A percentile compares a stretch with the other conserved stretches of the same genome.
Conservation (phyloP, 64 coral and sea anemone genomes). For the Acropora tenuis region DNA sequence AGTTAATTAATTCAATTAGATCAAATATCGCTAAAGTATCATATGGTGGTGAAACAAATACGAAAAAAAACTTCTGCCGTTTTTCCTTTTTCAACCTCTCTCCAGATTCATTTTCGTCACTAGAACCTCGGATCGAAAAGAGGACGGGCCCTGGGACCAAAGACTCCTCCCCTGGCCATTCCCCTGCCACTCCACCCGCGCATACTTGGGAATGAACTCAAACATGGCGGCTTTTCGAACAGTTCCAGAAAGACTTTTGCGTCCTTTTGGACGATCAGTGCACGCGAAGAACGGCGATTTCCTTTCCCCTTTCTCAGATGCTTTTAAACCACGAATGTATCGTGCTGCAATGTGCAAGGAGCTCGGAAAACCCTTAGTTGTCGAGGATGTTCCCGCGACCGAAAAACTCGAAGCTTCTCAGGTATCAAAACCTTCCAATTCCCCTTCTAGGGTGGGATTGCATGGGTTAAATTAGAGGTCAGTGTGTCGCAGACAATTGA, state of each 20-base stretch:
- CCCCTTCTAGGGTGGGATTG: too few relatives aligned
- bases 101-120: too few relatives aligned
- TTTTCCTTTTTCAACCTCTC: too few relatives aligned
- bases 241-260: conserved; percentile 83
- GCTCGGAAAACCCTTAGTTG: conserved; percentile 71
- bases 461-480: too few relatives aligned
- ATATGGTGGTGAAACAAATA: too few relatives aligned
- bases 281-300: conserved; percentile 38
- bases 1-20: neutral
- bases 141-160: too few relatives aligned
- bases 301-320: neutral
- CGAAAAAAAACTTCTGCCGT: too few relatives aligned
- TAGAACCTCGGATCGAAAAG: too few relatives aligned
- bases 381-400: conserved; percentile 61
- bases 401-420: conserved; percentile 62
- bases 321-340: conserved; percentile 57
- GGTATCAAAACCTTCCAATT: conserved; percentile 16
- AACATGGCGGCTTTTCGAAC: conserved; percentile 85
- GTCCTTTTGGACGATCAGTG: conserved; percentile 63
- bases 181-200: too few relatives aligned
- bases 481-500: too few relatives aligned
- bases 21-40: too few relatives aligned
- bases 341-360: conserved; percentile 88
- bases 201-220: neutral
- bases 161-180: too few relatives aligned